Evolutionary conservation across 2,888 invertebrate species (phyloP), one percentile per base, ranked within the genome.

Genomic region (Mystacides longicornis): DNA sequence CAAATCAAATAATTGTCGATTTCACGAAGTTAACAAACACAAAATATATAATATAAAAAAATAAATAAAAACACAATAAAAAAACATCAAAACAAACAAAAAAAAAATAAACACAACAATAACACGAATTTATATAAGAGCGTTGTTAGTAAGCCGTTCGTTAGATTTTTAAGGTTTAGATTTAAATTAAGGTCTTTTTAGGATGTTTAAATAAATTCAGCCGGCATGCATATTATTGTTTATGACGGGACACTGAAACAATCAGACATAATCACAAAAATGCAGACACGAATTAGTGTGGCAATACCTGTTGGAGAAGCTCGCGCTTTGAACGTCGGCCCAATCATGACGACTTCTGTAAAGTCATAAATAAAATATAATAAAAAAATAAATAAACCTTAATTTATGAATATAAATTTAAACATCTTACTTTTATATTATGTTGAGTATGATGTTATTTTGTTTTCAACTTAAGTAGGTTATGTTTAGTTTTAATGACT

Each of bases 301-400:
- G 16, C 16, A 7, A 71, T 86, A 86, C 86, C 86, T 83, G 85
- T 79, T 64, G 81, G 81, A 60, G 83, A 78, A 65, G 88, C 83
- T 68, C 84, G 86, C 66, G 89, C 89, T 77, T 88, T 89, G 79
- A 89, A 90, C 70, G 84, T 87, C 64, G 89, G 89, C 64, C 83
- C 80, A 69, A 86, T 81, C 83, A 85, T 85, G 74, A 81, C 78
- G 71, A 80, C 77, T 72, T 83, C 84, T 84, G 84, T 63, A 81
- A 83, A 75, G 54, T 53, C 52, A 57, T 51, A 61, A 63, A 57
- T 31, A 53, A 21, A 48, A 20, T 46, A 48, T 16, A 21, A 23
- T 48, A 19, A 11, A 50, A 20, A 50, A 23, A 27, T 5, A n/a
- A n/a, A 50, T 5, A 50, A 23, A 31, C 16, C 14, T 33, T 3